Evolutionary conservation across 2,113 vertebrate species (phyloP), one percentile per base, ranked within the genome.

Genomic region (Tauraco erythrolophus): DNA sequence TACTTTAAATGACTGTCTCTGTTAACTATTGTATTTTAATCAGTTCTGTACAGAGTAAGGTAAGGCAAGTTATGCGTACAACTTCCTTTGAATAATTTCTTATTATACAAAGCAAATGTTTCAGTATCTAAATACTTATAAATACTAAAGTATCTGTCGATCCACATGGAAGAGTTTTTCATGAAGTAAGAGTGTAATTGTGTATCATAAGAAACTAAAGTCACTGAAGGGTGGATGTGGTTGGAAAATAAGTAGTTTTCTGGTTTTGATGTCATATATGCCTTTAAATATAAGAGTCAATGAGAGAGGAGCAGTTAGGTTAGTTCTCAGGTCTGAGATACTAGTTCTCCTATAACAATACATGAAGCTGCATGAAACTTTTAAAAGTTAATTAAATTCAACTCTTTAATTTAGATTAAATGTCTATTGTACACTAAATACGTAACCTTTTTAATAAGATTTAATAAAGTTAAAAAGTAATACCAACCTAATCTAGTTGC

Each of bases 321-420:
- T 43, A n/a, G 15, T 31, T 81, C 68, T 81, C 23, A 68, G 46
- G 12, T 25, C 16, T 88, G 74, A 48, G 7, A 48, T 48, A 66
- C 22, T 39, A 57, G 58, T 33, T 96, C 2, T 84, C 16, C 37
- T 84, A 62, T 65, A 96, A 71, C 21, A 79, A 41, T 83, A n/a
- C 54, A 87, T 50, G 39, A 53, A 88, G 25, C 17, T 65, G 27
- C 43, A 76, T 66, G 66, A 94, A 97, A 94, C 22, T 74, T 84
- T 66, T 12, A 74, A 56, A 80, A 95, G 43, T 94, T 97, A 96
- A 94, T 94, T 96, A 96, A 93, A 96, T 91, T 75, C 43, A 74
- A 58, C 15, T 56, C 84, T 94, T 97, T 96, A 96, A 97, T 97
- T 98, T 97, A 94, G 56, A 93, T 96, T 94, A 89, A 95, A 58